Base-by-base conservation (phyloP, 2,113 vertebrate species). In the Psittacara wagleri region DNA sequence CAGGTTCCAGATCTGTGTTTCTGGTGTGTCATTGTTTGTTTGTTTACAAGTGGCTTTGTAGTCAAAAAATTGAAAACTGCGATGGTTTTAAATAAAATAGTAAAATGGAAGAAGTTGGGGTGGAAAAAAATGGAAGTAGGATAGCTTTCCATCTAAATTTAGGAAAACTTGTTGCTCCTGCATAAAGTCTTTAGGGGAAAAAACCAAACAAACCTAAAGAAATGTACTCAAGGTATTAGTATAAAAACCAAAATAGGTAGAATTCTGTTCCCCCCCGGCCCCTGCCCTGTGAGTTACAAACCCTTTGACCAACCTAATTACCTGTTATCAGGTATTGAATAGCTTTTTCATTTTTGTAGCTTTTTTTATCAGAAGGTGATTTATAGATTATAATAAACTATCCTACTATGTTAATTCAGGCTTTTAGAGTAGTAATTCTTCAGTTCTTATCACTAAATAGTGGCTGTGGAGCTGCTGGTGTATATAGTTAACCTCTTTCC, bases 301-400 rank as follows among this genome's bases (percentile, higher is more conserved):
- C 31, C 18, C 11, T 75, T 84, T 75, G 67, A 41, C 76, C 66
- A 78, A 55, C 8, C 20, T 91, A n/a, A 90, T 91, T 94, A 57
- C 49, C 22, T 25, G 33, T 64, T 86, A n/a, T 49, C 52, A 46
- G 54, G 31, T 62, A 41, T 35, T 37, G n/a, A 83, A 68, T n/a
- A 68, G 41, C n/a, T 54, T 67, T 66, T 73, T 48, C 5, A 44
- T 67, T 79, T 91, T 74, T 81, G 43, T 75, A 88, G 41, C 46
- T 29, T 62, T 88, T 95, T 89, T 91, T 92, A 94, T 93, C 57
- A 14, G 78, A 68, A 91, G 67, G 68, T 61, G 77, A 90, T 97
- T 88, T 88, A 67, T 74, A 77, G 89, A 67, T 97, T 76, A 77
- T 83, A 77, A 86, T 90, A 92, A 95, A 93, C 49, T 81, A 37